A percentile compares a stretch with the other conserved stretches of the same genome.
Conservation (phyloP, 2,888 invertebrate genomes). For the Mechanitis mazaeus region DNA sequence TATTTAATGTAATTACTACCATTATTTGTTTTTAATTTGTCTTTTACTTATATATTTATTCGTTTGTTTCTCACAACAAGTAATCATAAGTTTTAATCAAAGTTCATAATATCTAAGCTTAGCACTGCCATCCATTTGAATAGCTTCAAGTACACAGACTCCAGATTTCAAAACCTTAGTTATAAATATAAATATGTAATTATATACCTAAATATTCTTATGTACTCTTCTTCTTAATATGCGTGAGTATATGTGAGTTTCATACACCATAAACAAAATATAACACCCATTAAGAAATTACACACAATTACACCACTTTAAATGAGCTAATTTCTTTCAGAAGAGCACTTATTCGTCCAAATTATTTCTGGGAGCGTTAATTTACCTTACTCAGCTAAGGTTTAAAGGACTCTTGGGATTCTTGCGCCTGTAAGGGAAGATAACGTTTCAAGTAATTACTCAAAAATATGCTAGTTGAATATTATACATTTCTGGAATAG, state of each 20-base stretch:
- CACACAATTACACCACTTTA: slow-evolving; percentile 4
- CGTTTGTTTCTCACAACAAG: too few species aligned
- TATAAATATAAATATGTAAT: too few species aligned
- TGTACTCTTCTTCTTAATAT: too few species aligned
- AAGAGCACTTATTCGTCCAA: slow-evolving; percentile 9
- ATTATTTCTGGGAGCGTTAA: slow-evolving; percentile 24
- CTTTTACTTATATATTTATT: background rate
- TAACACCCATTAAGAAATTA: background rate
- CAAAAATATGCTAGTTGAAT: slow-evolving; percentile 17
- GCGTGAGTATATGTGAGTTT: too few species aligned
- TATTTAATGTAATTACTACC: background rate
- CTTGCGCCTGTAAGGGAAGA: slow-evolving; percentile 21
- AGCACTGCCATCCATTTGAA: too few species aligned
- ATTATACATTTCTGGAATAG: too few species aligned
- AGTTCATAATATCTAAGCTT: too few species aligned
- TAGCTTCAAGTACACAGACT: too few species aligned
- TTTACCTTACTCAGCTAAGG: slow-evolving; percentile 22
- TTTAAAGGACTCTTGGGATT: slow-evolving; percentile 19
- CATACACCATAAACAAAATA: background rate
- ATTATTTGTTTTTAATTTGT: background rate
- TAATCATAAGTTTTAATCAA: too few species aligned
- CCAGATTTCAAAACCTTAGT: too few species aligned
- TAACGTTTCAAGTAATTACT: slow-evolving; percentile 14
- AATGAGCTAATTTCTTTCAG: slow-evolving; percentile 6
- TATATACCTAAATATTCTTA: too few species aligned